Evolutionary conservation across 2,113 vertebrate species (phyloP).

Genomic region (Mustelus asterias): DNA sequence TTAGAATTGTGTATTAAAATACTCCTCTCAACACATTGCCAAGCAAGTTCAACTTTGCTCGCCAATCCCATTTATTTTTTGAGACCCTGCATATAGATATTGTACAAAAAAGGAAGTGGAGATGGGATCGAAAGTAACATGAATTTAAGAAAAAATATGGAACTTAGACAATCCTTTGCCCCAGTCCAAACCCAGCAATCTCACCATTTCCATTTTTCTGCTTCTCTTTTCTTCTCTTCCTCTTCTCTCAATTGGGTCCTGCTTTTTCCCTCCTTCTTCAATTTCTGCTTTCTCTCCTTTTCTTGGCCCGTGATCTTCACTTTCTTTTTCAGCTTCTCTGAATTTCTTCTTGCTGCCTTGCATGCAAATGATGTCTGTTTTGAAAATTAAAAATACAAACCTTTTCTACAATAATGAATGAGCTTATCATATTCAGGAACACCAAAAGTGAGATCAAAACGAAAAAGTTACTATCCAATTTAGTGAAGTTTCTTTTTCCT

Average conservation of each 20-base stretch:
- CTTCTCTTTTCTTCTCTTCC: slow-evolving; percentile 22
- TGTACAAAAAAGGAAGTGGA: not conserved
- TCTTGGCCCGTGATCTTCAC: not conserved
- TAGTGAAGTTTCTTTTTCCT: not conserved
- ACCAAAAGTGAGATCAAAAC: not conserved
- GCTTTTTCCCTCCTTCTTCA: not conserved
- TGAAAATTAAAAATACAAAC: not conserved
- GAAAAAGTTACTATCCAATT: not conserved
- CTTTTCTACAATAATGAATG: not conserved
- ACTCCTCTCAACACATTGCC: not conserved
- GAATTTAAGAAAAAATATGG: not conserved
- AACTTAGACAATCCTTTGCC: not conserved
- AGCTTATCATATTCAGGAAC: not conserved
- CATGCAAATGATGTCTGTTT: not conserved
- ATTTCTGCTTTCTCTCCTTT: not conserved
- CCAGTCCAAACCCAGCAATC: not conserved
- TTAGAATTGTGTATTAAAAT: not conserved
- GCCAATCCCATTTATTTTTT: not conserved
- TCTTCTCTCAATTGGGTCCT: not conserved
- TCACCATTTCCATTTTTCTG: slow-evolving; percentile 21
- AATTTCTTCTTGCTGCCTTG: not conserved
- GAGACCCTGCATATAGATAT: not conserved
- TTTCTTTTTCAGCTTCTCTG: not conserved
- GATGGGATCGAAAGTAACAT: not conserved
- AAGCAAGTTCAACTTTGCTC: not conserved